phyloP scores from a whole-genome alignment of 2,113 vertebrate genomes.

The Tenebrosternarchus preto region DNA sequence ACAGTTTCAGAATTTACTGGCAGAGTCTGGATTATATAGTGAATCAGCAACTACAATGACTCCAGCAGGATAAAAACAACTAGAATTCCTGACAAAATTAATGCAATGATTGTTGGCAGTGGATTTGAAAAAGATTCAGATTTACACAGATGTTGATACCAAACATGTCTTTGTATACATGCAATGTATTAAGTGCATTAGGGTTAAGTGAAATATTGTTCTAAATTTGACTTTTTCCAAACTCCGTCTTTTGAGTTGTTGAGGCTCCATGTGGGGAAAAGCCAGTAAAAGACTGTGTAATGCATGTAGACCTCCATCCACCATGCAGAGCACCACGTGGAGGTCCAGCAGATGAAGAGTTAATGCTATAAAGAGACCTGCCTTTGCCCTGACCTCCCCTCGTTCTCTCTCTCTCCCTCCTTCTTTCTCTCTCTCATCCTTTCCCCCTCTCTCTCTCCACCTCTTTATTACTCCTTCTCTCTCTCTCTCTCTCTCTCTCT shows the following conservation, averaged over 20 bases:
- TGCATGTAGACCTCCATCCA: neutral
- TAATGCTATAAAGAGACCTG: conserved; percentile 68
- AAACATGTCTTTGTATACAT: too few relatives aligned
- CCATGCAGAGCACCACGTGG: neutral
- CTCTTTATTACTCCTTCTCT: conserved; percentile 47
- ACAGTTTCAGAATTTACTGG: conserved; percentile 42
- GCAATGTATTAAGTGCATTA: too few relatives aligned
- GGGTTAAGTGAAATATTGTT: too few relatives aligned
- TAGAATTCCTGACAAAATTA: neutral
- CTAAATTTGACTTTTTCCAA: too few relatives aligned
- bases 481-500: conserved; percentile 41
- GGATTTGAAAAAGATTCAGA: too few relatives aligned
- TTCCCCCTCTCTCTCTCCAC: conserved; percentile 3
- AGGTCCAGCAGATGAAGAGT: conserved; percentile 51
- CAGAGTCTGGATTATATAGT: conserved; percentile 6
- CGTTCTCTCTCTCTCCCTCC: neutral
- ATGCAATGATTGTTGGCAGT: too few relatives aligned
- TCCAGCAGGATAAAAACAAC: conserved; percentile 5
- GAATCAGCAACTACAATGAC: conserved; percentile 32
- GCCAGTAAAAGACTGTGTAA: too few relatives aligned
- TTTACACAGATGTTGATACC: too few relatives aligned
- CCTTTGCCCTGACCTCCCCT: conserved; percentile 58
- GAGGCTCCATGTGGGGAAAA: too few relatives aligned
- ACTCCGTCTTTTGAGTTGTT: too few relatives aligned
- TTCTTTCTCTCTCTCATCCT: neutral